These are phyloP conservation scores for Tachina lurida DNA, from an alignment of 2,888 invertebrate genomes.

Conservation along the genomic window DNA sequence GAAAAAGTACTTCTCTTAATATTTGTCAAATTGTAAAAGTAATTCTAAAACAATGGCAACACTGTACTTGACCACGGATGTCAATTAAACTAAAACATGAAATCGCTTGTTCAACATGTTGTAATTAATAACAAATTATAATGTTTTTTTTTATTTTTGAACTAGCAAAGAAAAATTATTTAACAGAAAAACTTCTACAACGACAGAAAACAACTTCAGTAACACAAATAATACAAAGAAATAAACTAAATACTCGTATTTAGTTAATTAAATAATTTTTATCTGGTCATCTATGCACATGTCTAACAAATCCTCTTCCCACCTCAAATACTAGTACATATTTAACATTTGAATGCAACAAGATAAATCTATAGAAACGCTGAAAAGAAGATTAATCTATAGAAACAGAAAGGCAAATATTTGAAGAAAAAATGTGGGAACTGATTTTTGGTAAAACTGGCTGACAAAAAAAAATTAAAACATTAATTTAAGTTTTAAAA, in stretches of 20 bases:
- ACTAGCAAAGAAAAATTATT: not conserved
- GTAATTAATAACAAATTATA: constrained; percentile 56
- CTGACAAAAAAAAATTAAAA: not conserved
- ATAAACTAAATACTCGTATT: constrained; percentile 5
- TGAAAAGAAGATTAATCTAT: not conserved
- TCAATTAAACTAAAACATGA: constrained; percentile 3
- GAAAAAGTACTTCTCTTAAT: too few species aligned
- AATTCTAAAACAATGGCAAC: too few species aligned
- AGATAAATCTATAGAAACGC: not conserved
- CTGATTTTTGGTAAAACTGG: not conserved
- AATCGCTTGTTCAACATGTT: constrained; percentile 58
- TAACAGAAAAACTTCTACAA: constrained; percentile 1
- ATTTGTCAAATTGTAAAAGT: too few species aligned
- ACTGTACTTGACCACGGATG: too few species aligned
- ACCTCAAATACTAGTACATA: constrained; percentile 4
- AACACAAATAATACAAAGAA: not conserved
- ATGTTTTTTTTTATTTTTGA: not conserved
- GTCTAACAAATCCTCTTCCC: constrained; percentile 49
- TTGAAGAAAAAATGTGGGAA: constrained; percentile 37
- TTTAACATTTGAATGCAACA: constrained; percentile 28
- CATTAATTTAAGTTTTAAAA: not conserved
- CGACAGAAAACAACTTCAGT: not conserved
- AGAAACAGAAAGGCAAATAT: not conserved
- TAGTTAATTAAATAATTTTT: constrained; percentile 51
- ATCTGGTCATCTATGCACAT: constrained; percentile 8